Percentiles rank a stretch among this genome's conserved stretches.
Conservation (phyloP, 2,888 invertebrate genomes). For the Cantharis rufa region DNA sequence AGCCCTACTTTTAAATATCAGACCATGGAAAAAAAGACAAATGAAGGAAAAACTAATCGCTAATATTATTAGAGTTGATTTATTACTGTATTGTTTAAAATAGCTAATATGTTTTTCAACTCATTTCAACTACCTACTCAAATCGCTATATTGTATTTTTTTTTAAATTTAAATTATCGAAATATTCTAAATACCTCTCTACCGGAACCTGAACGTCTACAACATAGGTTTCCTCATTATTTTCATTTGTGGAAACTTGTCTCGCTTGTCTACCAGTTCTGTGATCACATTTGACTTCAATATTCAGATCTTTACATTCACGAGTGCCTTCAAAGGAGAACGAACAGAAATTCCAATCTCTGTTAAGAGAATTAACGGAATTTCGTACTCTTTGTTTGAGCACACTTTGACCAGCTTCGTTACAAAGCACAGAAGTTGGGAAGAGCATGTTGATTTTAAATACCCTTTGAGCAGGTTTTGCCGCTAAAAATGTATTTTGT, state of each 20-base stretch:
- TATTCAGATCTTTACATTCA: constrained; percentile 87
- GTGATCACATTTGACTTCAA: constrained; percentile 90
- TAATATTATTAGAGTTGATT: neutral
- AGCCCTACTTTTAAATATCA: neutral
- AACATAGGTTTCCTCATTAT: constrained; percentile 79
- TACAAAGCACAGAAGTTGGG: constrained; percentile 95
- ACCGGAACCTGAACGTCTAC: constrained; percentile 82
- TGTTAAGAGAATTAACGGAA: constrained; percentile 87
- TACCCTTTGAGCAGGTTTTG: constrained; percentile 90
- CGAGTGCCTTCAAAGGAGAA: constrained; percentile 85
- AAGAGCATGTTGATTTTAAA: constrained; percentile 93
- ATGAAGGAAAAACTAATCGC: neutral
- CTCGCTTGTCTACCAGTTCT: constrained; percentile 68
- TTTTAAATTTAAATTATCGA: neutral
- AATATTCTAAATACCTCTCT: constrained; percentile 69
- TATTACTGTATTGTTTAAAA: neutral
- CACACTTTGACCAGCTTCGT: constrained; percentile 92
- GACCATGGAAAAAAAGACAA: neutral
- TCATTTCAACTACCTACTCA: neutral
- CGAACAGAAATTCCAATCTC: constrained; percentile 97
- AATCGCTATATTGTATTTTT: neutral
- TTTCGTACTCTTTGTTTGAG: constrained; percentile 85
- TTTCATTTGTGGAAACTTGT: constrained; percentile 62
- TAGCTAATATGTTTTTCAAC: neutral
- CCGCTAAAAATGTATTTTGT: constrained; percentile 59